Percentiles rank a stretch among this genome's conserved stretches.
These are phyloP conservation scores for Ylistrum balloti DNA, from an alignment of 1,140 invertebrate genomes.

Conservation along the genomic window DNA sequence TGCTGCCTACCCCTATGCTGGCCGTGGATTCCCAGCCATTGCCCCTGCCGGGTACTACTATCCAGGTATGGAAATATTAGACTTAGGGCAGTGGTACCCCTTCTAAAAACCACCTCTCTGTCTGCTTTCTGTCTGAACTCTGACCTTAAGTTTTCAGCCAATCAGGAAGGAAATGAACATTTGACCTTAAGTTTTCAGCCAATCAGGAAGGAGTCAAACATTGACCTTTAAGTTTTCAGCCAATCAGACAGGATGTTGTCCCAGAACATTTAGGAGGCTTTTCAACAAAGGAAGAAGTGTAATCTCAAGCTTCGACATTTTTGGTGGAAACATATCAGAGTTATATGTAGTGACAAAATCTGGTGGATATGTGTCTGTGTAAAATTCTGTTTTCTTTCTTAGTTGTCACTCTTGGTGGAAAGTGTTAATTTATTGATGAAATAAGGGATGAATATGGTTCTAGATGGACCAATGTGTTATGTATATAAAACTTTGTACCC, in stretches of 20 bases:
- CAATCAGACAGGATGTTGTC: conserved; percentile 33
- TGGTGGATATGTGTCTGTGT: not conserved
- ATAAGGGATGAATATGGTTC: not conserved
- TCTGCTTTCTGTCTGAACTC: conserved; percentile 54
- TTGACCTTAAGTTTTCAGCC: conserved; percentile 57
- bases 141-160: conserved; percentile 58
- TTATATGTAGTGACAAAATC: conserved; percentile 10
- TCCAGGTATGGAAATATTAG: conserved; percentile 75
- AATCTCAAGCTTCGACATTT: not conserved
- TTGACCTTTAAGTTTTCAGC: conserved; percentile 34
- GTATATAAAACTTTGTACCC: not conserved
- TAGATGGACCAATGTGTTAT: conserved; percentile 26
- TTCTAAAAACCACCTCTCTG: conserved; percentile 65
- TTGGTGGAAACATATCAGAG: conserved; percentile 36
- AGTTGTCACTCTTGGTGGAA: not conserved
- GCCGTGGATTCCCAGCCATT: conserved; percentile 68
- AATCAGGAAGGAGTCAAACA: not conserved
- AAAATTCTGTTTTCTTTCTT: not conserved
- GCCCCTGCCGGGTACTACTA: conserved; percentile 71
- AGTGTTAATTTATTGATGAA: not conserved
- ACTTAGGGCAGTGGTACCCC: conserved; percentile 76
- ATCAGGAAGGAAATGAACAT: not conserved
- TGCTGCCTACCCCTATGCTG: conserved; percentile 61
- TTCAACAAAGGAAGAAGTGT: not conserved
- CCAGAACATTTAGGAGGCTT: not conserved